Conservation (phyloP, 2,888 invertebrate species). For the Tromatobia lineatoria region DNA sequence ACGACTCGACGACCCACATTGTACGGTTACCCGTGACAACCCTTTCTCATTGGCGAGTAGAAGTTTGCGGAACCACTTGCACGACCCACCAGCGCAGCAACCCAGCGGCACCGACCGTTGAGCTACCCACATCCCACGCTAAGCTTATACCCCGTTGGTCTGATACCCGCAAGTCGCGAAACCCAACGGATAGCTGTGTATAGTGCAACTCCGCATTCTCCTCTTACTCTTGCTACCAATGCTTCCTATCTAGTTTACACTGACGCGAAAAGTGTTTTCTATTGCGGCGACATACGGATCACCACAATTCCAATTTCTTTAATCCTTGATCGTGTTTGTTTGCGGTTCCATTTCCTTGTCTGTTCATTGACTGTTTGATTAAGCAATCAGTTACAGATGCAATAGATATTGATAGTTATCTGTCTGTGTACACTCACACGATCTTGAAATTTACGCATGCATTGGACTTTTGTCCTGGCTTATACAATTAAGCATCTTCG, state of each 20-base stretch:
- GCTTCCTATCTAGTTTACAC: neutral
- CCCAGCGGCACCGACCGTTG: neutral
- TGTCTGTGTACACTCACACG: neutral
- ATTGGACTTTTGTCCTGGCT: neutral
- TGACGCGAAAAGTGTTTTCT: slow-evolving; percentile 10
- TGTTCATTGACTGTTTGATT: neutral
- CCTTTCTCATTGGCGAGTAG: slow-evolving; percentile 60
- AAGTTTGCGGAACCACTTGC: slow-evolving; percentile 65
- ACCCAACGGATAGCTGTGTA: slow-evolving; percentile 7
- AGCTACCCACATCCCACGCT: slow-evolving; percentile 21
- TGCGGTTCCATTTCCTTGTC: neutral
- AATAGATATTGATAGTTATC: neutral
- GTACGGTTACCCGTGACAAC: slow-evolving; percentile 61
- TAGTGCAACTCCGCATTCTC: neutral
- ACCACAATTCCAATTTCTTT: slow-evolving; percentile 11
- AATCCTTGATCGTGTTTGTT: neutral
- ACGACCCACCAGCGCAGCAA: slow-evolving; percentile 26
- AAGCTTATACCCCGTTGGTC: slow-evolving; percentile 34
- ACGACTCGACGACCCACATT: slow-evolving; percentile 61
- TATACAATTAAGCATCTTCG: too few species aligned
- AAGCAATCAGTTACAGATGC: too few species aligned
- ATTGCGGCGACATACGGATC: slow-evolving; percentile 6
- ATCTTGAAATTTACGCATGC: neutral
- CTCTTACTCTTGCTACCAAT: neutral
- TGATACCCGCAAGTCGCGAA: slow-evolving; percentile 24